Conservation (phyloP, 2,888 invertebrate species). For the Sinohyriopsis cumingii region DNA sequence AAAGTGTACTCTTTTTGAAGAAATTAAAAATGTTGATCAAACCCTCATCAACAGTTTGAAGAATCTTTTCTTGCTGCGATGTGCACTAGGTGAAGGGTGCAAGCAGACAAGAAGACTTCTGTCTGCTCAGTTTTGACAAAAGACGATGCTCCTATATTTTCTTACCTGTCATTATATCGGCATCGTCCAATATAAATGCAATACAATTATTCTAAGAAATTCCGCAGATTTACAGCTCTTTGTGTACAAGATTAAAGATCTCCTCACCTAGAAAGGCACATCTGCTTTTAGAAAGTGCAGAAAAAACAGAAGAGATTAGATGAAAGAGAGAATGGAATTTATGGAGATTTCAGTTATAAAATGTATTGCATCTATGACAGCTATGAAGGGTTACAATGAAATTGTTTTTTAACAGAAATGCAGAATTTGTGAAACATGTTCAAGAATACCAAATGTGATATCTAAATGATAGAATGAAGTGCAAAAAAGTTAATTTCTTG, state of each 20-base stretch:
- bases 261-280: neutral
- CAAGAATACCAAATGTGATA: too few relatives aligned
- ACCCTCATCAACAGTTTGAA: constrained; percentile 16
- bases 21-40: constrained; percentile 21
- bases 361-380: too few relatives aligned
- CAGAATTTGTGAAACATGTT: too few relatives aligned
- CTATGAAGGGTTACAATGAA: too few relatives aligned
- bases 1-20: constrained; percentile 16
- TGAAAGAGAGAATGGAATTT: too few relatives aligned
- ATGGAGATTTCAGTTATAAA: too few relatives aligned
- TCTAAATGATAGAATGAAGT: too few relatives aligned
- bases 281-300: too few relatives aligned
- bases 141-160: constrained; percentile 9
- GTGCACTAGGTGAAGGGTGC: constrained; percentile 15
- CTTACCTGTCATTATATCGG: constrained; percentile 23
- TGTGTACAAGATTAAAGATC: neutral
- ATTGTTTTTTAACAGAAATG: too few relatives aligned
- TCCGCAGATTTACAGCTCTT: neutral
- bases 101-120: constrained; percentile 12
- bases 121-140: constrained; percentile 21
- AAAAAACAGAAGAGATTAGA: too few relatives aligned
- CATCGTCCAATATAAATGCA: constrained; percentile 26
- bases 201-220: constrained; percentile 27
- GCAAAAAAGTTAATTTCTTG: too few relatives aligned
- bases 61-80: constrained; percentile 18